Evolutionary conservation across 2,797 vertebrate genomes (phyloP).

Genomic region (Halcyon smyrnensis): DNA sequence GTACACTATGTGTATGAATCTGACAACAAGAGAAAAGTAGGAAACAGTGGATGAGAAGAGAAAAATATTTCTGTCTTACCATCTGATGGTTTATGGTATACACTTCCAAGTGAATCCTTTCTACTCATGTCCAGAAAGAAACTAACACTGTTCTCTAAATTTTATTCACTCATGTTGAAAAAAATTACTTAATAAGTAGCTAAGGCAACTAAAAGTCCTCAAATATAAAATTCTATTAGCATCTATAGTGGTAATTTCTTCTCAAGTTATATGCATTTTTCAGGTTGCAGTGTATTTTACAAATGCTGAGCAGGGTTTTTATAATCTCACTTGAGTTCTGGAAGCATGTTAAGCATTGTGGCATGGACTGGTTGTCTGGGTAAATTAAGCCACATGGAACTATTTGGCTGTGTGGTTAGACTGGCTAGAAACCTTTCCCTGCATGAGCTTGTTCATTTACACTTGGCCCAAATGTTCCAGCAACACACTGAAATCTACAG

Average conservation of each 20-base stretch:
- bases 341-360: background rate
- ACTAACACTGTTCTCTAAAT: background rate
- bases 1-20: background rate
- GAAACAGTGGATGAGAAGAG: background rate
- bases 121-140: background rate
- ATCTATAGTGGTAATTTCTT: background rate
- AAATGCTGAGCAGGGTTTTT: background rate
- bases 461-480: background rate
- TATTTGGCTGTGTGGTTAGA: background rate
- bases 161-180: background rate
- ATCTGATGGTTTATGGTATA: background rate
- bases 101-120: background rate
- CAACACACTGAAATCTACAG: background rate
- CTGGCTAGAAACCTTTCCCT: background rate
- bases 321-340: background rate
- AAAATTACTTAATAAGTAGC: background rate
- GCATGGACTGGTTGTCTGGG: background rate
- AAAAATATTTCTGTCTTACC: background rate
- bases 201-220: background rate
- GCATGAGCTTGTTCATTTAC: background rate
- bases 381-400: background rate
- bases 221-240: background rate
- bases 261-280: background rate
- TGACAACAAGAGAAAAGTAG: background rate
- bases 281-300: background rate